Conservation (phyloP, 2,888 invertebrate species). For the Mythimna albipuncta region DNA sequence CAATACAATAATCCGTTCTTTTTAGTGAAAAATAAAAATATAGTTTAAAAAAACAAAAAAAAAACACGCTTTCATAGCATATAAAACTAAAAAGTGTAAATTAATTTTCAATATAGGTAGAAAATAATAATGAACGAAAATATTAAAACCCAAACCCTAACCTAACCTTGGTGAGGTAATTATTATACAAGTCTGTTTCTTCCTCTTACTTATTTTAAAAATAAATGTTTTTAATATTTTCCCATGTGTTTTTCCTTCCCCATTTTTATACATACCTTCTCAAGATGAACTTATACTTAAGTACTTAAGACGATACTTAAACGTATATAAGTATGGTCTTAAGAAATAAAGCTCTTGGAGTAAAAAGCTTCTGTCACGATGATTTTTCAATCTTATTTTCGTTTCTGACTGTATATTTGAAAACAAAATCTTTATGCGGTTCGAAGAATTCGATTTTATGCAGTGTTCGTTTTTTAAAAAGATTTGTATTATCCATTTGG, state of each 20-base stretch:
- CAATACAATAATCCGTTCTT: too few species aligned
- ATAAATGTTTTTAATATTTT: constrained; percentile 5
- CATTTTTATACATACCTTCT: not conserved
- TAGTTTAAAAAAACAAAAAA: too few species aligned
- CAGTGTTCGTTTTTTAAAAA: constrained; percentile 1
- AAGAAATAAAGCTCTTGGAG: not conserved
- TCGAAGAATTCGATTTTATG: constrained; percentile 12
- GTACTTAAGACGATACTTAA: too few species aligned
- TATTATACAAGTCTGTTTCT: constrained; percentile 7
- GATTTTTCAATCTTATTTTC: constrained; percentile 28
- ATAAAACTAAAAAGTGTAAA: too few species aligned
- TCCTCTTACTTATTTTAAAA: constrained; percentile 12
- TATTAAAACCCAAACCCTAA: too few species aligned
- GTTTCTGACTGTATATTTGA: constrained; percentile 9
- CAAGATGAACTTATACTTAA: too few species aligned
- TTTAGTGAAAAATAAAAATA: too few species aligned
- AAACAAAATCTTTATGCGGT: constrained; percentile 2
- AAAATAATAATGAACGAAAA: too few species aligned
- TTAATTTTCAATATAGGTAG: too few species aligned
- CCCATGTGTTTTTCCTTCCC: not conserved
- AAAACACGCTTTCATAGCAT: too few species aligned
- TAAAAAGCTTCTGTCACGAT: constrained; percentile 13
- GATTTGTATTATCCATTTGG: not conserved
- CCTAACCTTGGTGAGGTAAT: too few species aligned
- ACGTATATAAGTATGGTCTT: not conserved